A percentile compares a stretch with the other conserved stretches of the same genome.
These are phyloP conservation scores for Alcis repandata DNA, from an alignment of 2,888 invertebrate genomes.

Conservation along the genomic window DNA sequence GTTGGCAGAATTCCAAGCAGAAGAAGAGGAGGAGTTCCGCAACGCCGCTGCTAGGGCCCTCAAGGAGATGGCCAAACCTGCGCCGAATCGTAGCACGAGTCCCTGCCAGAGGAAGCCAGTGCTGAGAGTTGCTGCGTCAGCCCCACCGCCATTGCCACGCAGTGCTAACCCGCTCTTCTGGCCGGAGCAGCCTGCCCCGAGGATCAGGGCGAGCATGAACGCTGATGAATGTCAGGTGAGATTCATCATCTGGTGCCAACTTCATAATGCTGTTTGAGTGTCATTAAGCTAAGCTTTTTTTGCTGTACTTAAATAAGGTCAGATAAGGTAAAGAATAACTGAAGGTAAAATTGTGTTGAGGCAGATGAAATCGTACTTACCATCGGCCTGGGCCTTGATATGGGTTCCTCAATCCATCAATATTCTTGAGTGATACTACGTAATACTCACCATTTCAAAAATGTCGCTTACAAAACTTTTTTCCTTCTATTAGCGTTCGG, in stretches of 20 bases:
- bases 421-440: too few relatives aligned
- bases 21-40: conserved; percentile 73
- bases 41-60: conserved; percentile 53
- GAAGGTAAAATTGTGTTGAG: too few relatives aligned
- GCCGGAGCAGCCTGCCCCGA: conserved; percentile 68
- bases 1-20: conserved; percentile 80
- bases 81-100: conserved; percentile 30
- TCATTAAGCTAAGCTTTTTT: too few relatives aligned
- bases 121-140: conserved; percentile 69
- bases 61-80: conserved; percentile 25
- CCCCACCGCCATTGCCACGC: conserved; percentile 66
- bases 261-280: too few relatives aligned
- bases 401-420: too few relatives aligned
- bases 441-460: too few relatives aligned
- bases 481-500: too few relatives aligned
- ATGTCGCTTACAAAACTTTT: too few relatives aligned
- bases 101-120: conserved; percentile 49
- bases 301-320: too few relatives aligned
- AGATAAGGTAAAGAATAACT: too few relatives aligned
- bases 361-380: neutral
- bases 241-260: too few relatives aligned
- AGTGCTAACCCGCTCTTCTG: conserved; percentile 70
- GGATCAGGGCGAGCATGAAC: conserved; percentile 64
- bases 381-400: neutral
- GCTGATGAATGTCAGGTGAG: conserved; percentile 78